phyloP scores from a whole-genome alignment of 2,888 invertebrate species.

The Lapara coniferarum region DNA sequence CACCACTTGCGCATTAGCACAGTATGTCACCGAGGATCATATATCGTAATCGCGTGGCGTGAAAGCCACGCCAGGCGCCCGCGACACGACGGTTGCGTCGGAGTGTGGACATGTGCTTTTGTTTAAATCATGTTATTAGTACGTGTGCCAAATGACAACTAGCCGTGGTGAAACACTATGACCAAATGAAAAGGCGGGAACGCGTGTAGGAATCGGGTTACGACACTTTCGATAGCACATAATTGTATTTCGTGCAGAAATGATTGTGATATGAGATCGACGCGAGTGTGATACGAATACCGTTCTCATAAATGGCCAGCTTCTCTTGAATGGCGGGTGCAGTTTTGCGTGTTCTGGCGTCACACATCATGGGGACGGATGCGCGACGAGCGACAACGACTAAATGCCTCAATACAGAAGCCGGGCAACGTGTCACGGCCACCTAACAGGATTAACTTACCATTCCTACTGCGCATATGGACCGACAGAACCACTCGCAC shows the following conservation, averaged over 20 bases:
- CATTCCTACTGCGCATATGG: constrained; percentile 74
- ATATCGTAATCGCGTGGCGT: constrained; percentile 71
- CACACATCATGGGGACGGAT: constrained; percentile 76
- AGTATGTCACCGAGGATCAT: constrained; percentile 66
- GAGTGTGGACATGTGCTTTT: constrained; percentile 64
- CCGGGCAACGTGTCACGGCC: constrained; percentile 81
- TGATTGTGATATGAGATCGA: constrained; percentile 43
- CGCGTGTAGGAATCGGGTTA: constrained; percentile 52
- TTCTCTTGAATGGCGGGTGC: constrained; percentile 79
- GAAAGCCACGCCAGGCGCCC: constrained; percentile 59
- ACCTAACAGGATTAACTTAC: constrained; percentile 81
- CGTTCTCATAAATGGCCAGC: constrained; percentile 81
- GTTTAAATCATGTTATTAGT: constrained; percentile 63
- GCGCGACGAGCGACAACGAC: constrained; percentile 59
- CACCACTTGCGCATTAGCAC: constrained; percentile 50
- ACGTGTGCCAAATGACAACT: constrained; percentile 77
- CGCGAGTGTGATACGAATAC: constrained; percentile 62
- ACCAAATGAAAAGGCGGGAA: constrained; percentile 49
- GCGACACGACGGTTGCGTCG: constrained; percentile 7
- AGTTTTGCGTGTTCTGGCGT: constrained; percentile 70
- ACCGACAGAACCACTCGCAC: constrained; percentile 67
- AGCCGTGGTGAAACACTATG: constrained; percentile 68
- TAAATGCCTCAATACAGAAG: constrained; percentile 72
- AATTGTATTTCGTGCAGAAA: constrained; percentile 44
- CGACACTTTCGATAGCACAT: constrained; percentile 69